Evolutionary conservation across 2,113 vertebrate genomes (phyloP), one percentile per base, ranked within the genome.

Genomic region (Rhizomys pruinosus): DNA sequence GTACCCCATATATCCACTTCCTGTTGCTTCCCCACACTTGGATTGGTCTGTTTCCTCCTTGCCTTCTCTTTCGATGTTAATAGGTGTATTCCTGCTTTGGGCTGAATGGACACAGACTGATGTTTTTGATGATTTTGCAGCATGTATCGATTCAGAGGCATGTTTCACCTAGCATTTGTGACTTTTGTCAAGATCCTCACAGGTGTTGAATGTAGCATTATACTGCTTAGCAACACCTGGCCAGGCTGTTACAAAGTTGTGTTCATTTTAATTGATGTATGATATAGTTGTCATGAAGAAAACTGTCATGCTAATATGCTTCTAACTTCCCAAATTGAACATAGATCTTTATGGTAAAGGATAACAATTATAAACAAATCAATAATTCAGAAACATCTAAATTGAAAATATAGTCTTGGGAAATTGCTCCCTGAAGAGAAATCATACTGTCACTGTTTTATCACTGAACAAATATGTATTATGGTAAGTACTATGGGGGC

Each of bases 361-460:
- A 71, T 64, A 72, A 25, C 91, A 96, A 52, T 93, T 95, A 96
- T 96, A 90, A 97, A 80, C 84, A 95, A 90, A 95, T 95, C 90
- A 94, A 90, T 90, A 97, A 96, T 80, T 89, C 77, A 97, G 39
- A 42, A 84, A 82, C 10, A 72, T n/a, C 52, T 96, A 92, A 93
- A 32, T 94, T 73, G 69, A 94, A 96, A 96, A 90, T 64, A 68
- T 12, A 87, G 47, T 89, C 87, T 94, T 85, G 37, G 74, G 74
- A 88, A 94, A 94, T 92, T 63, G 34, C 22, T 93, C 90, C 82
- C 93, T 84, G 44, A 94, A 84, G 88, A 96, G 81, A 96, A 89
- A 79, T 86, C 19, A 66, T 71, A 73, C 61, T 52, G 52, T 94
- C 80, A 61, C 52, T 96, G 42, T 78, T 85, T 16, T 39, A 4